A percentile compares a stretch with the other conserved stretches of the same genome.
Conservation (phyloP, 2,113 vertebrate species). For the Ophiodon elongatus region DNA sequence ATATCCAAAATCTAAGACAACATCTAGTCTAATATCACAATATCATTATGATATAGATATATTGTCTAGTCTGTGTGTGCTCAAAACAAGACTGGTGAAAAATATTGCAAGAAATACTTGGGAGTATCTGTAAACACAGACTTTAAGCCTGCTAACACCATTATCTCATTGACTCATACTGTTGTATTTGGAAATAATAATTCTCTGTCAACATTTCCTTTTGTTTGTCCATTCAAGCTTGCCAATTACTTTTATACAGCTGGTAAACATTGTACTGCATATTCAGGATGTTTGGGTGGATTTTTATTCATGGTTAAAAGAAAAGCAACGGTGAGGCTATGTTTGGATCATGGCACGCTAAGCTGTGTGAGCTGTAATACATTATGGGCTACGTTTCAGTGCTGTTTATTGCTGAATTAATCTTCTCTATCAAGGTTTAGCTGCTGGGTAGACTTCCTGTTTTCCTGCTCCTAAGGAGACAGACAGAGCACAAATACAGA, state of each 20-base stretch:
- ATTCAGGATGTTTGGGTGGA: constrained; percentile 25
- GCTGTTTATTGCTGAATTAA: constrained; percentile 54
- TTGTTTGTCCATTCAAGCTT: constrained; percentile 46
- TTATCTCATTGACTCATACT: constrained; percentile 44
- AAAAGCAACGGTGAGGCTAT: constrained; percentile 24
- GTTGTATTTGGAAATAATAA: constrained; percentile 59
- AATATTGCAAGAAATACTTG: constrained; percentile 47
- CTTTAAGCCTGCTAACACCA: constrained; percentile 34
- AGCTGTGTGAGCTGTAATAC: constrained; percentile 30
- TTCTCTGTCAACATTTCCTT: constrained; percentile 53
- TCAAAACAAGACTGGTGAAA: constrained; percentile 38
- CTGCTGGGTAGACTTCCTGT: constrained; percentile 36
- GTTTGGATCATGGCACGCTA: constrained; percentile 27
- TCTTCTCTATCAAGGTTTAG: constrained; percentile 38
- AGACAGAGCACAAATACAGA: not conserved
- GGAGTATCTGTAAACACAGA: constrained; percentile 42
- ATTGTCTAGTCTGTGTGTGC: constrained; percentile 2
- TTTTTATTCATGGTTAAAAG: constrained; percentile 11
- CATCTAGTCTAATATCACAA: not conserved
- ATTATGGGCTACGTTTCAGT: constrained; percentile 41
- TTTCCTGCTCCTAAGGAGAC: constrained; percentile 25
- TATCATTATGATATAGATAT: not conserved
- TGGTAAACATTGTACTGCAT: constrained; percentile 58
- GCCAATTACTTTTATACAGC: constrained; percentile 39
- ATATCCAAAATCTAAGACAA: not conserved